phyloP scores from a whole-genome alignment of 2,888 invertebrate species.

The Melanostoma scalare region DNA sequence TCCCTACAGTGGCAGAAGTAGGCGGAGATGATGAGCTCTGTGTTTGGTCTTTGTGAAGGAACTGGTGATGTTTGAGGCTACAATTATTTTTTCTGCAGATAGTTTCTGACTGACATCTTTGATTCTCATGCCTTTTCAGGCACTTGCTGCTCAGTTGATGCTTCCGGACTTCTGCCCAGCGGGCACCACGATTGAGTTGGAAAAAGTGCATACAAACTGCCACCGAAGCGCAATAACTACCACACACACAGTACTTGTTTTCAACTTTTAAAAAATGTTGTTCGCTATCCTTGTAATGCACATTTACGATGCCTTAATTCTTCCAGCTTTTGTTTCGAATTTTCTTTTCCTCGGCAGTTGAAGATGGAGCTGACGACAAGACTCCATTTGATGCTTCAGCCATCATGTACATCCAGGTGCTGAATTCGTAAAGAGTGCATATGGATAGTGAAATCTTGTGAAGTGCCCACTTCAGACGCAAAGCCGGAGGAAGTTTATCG shows the following conservation, averaged over 20 bases:
- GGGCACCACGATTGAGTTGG: not conserved
- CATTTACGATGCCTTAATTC: not conserved
- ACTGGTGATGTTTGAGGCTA: conserved; percentile 8
- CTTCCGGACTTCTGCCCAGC: conserved; percentile 18
- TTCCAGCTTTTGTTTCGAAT: not conserved
- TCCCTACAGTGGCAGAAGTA: not conserved
- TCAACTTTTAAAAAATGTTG: not conserved
- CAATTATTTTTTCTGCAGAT: conserved; percentile 21
- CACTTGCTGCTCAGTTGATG: conserved; percentile 8
- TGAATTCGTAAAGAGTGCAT: conserved; percentile 19
- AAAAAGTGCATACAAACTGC: too few species aligned
- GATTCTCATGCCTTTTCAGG: not conserved
- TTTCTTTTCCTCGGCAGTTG: not conserved
- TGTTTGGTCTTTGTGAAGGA: conserved; percentile 9
- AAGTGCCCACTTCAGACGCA: conserved; percentile 43
- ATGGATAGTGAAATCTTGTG: conserved; percentile 20
- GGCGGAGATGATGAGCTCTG: not conserved
- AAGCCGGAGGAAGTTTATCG: conserved; percentile 22
- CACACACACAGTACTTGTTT: conserved; percentile 18
- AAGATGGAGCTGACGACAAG: not conserved
- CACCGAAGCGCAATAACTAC: too few species aligned
- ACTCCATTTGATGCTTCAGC: not conserved
- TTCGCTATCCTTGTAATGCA: not conserved
- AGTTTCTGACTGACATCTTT: not conserved
- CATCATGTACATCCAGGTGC: conserved; percentile 29